Conservation (phyloP, 2,797 vertebrate species). For the Poeciliopsis infans region DNA sequence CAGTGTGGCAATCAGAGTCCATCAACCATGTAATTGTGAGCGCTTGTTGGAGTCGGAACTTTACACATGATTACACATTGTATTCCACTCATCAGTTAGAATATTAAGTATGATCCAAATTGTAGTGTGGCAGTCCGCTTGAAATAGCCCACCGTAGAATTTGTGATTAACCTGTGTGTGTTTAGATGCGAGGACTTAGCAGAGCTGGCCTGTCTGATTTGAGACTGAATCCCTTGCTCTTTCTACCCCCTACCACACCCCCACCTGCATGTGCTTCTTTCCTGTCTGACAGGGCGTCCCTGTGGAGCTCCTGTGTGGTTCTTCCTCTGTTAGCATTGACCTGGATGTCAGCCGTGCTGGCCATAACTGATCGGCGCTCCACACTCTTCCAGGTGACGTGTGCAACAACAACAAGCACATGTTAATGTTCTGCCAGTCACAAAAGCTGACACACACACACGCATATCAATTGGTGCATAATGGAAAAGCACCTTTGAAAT, state of each 20-base stretch:
- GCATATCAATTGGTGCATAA: not conserved
- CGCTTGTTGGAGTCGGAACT: conserved; percentile 62
- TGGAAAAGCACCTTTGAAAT: conserved; percentile 7
- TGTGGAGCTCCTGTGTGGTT: conserved; percentile 99
- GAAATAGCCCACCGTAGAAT: conserved; percentile 41
- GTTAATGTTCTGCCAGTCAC: not conserved
- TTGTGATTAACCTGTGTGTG: conserved; percentile 31
- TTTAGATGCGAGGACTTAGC: conserved; percentile 15
- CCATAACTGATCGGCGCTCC: conserved; percentile 98
- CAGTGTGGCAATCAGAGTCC: conserved; percentile 54
- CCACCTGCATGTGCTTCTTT: conserved; percentile 28
- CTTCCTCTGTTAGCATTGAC: conserved; percentile 97
- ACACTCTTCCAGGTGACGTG: conserved; percentile 92
- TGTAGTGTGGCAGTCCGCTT: conserved; percentile 44
- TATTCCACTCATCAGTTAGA: conserved; percentile 55
- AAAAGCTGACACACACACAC: too few relatives aligned
- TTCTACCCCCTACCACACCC: conserved; percentile 20
- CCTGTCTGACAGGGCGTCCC: conserved; percentile 88
- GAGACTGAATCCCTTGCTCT: conserved; percentile 51
- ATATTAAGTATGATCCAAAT: conserved; percentile 53
- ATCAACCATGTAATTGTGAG: conserved; percentile 66
- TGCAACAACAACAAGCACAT: conserved; percentile 23
- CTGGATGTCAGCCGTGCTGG: conserved; percentile 98
- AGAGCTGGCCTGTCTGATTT: conserved; percentile 41
- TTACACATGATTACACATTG: conserved; percentile 67